Percentiles rank a stretch among this genome's conserved stretches.
Conservation (phyloP, 1,140 invertebrate genomes). For the Octopus bimaculoides region DNA sequence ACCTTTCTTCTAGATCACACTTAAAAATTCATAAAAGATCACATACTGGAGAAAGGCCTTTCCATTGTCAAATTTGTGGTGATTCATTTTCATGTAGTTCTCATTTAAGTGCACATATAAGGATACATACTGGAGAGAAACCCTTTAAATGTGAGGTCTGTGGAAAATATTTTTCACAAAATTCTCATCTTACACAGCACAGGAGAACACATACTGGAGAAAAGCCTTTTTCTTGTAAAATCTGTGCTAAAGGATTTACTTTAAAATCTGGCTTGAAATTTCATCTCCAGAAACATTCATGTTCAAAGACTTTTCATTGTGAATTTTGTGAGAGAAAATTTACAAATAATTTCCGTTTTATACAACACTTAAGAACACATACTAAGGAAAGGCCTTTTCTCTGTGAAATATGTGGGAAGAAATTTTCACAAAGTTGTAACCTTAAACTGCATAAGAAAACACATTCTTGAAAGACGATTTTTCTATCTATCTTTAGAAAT, state of each 20-base stretch:
- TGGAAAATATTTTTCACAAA: conserved; percentile 22
- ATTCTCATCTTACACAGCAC: conserved; percentile 37
- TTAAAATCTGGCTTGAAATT: not conserved
- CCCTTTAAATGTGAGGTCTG: conserved; percentile 24
- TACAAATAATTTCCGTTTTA: not conserved
- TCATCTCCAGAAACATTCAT: not conserved
- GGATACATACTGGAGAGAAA: conserved; percentile 10
- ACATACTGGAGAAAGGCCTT: conserved; percentile 37
- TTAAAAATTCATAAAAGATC: not conserved
- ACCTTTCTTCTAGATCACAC: not conserved
- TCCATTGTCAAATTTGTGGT: conserved; percentile 39
- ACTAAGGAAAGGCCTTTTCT: not conserved
- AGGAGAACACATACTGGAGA: conserved; percentile 48
- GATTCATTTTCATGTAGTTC: conserved; percentile 26
- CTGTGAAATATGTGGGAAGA: conserved; percentile 1
- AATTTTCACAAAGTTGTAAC: not conserved
- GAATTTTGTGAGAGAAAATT: conserved; percentile 7
- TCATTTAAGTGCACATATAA: conserved; percentile 17
- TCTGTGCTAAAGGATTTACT: conserved; percentile 40
- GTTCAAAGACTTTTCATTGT: conserved; percentile 3
- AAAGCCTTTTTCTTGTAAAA: conserved; percentile 46
- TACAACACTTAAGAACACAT: not conserved
- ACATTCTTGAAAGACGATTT: not conserved
- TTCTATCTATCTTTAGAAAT: no score
- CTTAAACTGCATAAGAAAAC: conserved; percentile 29